Conservation (phyloP, 1,140 invertebrate species). For the Acyrthosiphon pisum region DNA sequence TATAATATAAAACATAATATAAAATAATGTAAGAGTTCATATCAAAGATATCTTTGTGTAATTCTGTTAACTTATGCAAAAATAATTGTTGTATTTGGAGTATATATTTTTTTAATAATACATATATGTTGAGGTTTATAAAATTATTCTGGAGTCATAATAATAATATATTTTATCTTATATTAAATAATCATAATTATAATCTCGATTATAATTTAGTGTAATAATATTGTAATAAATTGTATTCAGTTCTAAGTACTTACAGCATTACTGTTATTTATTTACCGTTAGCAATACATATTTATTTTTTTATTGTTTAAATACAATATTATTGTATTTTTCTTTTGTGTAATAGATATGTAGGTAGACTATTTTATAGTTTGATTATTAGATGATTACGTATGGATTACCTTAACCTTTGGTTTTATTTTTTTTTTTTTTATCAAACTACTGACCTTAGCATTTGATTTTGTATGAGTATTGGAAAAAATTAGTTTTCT, state of each 20-base stretch:
- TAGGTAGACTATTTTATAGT: background rate
- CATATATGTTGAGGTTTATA: background rate
- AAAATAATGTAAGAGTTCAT: background rate
- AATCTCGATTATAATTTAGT: too few relatives aligned
- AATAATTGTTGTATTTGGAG: background rate
- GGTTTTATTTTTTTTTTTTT: background rate
- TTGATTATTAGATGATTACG: slow-evolving; percentile 7
- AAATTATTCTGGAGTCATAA: background rate
- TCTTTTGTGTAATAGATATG: background rate
- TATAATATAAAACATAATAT: background rate
- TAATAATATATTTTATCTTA: background rate
- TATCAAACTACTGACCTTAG: background rate
- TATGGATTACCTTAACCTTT: slow-evolving; percentile 3
- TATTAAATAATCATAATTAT: too few relatives aligned
- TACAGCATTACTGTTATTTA: too few relatives aligned
- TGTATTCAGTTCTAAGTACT: too few relatives aligned
- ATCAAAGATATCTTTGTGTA: background rate
- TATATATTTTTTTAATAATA: too few relatives aligned
- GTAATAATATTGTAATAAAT: too few relatives aligned
- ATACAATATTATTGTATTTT: background rate
- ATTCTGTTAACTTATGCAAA: background rate
- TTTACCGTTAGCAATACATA: background rate
- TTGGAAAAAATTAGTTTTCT: background rate
- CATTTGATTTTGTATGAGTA: background rate
- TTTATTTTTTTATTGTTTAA: background rate